phyloP scores from a whole-genome alignment of 2,888 invertebrate species.

The Parelbella ahira region DNA sequence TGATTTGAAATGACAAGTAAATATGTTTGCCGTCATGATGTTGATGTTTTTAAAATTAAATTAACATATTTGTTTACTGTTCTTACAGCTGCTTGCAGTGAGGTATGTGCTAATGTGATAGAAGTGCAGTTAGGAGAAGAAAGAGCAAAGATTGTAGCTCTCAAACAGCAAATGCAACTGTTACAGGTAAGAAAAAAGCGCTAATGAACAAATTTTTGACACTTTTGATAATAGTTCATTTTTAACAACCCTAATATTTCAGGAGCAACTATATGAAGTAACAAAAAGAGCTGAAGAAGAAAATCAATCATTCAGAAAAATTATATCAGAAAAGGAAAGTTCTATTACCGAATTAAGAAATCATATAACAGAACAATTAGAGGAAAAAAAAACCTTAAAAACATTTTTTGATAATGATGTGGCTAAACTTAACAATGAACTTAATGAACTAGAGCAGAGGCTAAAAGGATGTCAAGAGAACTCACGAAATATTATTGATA shows the following conservation, averaged over 20 bases:
- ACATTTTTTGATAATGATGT: constrained; percentile 48
- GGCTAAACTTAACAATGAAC: constrained; percentile 55
- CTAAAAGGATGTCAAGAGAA: constrained; percentile 49
- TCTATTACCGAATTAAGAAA: constrained; percentile 56
- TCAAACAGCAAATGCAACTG: constrained; percentile 55
- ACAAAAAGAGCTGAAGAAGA: constrained; percentile 45
- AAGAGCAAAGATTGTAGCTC: constrained; percentile 54
- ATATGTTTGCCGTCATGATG: no score
- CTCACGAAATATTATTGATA: constrained; percentile 46
- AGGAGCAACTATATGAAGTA: constrained; percentile 47
- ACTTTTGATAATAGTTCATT: no score
- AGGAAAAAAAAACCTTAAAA: constrained; percentile 52
- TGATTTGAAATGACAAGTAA: no score
- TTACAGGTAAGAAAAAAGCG: constrained; percentile 67
- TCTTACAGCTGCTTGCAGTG: constrained; percentile 61
- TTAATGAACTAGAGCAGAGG: constrained; percentile 59
- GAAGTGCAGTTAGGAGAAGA: constrained; percentile 71
- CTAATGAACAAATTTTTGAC: no score
- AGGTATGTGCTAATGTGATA: constrained; percentile 65
- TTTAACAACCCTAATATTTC: constrained; percentile 13
- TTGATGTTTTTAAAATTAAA: no score
- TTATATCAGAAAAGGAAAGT: constrained; percentile 50
- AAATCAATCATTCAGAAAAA: constrained; percentile 39
- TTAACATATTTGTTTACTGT: no score
- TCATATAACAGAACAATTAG: constrained; percentile 59